Percentiles rank a stretch among this genome's conserved stretches.
phyloP scores from a whole-genome alignment of 1,140 invertebrate species.

The Cydia fagiglandana region DNA sequence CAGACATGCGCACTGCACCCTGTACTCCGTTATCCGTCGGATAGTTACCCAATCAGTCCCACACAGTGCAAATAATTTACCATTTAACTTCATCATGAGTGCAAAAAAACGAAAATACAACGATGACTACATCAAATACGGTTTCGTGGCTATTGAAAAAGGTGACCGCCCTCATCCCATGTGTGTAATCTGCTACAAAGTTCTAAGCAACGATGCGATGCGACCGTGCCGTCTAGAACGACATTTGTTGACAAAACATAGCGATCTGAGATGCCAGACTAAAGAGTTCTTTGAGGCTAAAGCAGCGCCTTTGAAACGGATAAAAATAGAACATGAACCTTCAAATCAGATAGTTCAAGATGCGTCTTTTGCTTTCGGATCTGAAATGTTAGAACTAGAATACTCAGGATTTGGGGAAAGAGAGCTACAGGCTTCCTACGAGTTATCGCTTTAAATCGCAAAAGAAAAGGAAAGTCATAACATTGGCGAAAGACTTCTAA shows the following conservation, averaged over 20 bases:
- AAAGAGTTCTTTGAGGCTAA: constrained; percentile 24
- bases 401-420: constrained; percentile 31
- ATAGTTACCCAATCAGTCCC: too few species aligned
- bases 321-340: constrained; percentile 35
- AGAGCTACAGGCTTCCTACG: constrained; percentile 40
- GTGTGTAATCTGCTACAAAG: constrained; percentile 21
- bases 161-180: not conserved
- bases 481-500: not conserved
- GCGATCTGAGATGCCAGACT: not conserved
- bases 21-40: too few species aligned
- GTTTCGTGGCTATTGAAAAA: not conserved
- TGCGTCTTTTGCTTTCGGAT: not conserved
- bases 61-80: too few species aligned
- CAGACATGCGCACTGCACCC: not conserved
- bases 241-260: constrained; percentile 29
- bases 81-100: not conserved
- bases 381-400: not conserved
- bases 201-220: constrained; percentile 29
- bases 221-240: constrained; percentile 18
- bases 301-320: constrained; percentile 38
- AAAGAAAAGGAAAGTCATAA: constrained; percentile 34
- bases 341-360: not conserved
- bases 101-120: constrained; percentile 32
- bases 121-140: not conserved
- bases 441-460: constrained; percentile 38